Base-by-base conservation (phyloP, 2,888 invertebrate species). In the Oxystoma pomonae region DNA sequence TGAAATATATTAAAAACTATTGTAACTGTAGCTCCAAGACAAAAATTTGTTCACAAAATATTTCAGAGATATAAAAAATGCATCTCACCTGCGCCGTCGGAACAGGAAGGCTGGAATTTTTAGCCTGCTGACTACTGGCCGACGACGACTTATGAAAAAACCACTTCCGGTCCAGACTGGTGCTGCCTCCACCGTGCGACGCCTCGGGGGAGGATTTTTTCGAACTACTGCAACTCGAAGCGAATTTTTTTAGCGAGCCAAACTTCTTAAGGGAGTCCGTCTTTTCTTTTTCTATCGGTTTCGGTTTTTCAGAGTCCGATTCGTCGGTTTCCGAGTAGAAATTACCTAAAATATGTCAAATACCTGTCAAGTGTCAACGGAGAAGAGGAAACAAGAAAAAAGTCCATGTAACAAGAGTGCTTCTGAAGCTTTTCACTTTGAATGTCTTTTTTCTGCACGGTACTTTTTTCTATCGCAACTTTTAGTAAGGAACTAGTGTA, bases 161-260 rank as follows among this genome's bases (percentile, higher is more conserved):
- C 76, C 84, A 90, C 80, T 90, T 91, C 72, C 90, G 77, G 77
- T 91, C 91, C 65, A 91, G 83, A 75, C 89, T 89, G 50, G 89
- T 85, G 66, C 83, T 85, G 7, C 84, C 85, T 69, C 81, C 80
- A 73, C 85, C 84, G 65, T 80, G 80, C 12, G 35, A 35, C 35
- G 5, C 35, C 12, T 35, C 35, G 12, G 35, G 35, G 12, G 35
- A 35, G 5, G 12, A 3, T 35, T 35, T 35, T 35, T 35, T 35
- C 12, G 35, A 35, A 35, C 35, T 35, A 7, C 35, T 12, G 3
- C 35, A 3, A 12, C 35, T 12, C 12, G 83, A 83, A 5, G 86
- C 83, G 63, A 88, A 83, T 76, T 91, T 91, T 73, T 90, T 90
- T 63, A 91, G 75, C 0, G 91, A 91, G 0, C 90, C 89, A 73